These are phyloP conservation scores for Amphimallon solstitiale DNA, from an alignment of 2,888 invertebrate species.

Conservation along the genomic window DNA sequence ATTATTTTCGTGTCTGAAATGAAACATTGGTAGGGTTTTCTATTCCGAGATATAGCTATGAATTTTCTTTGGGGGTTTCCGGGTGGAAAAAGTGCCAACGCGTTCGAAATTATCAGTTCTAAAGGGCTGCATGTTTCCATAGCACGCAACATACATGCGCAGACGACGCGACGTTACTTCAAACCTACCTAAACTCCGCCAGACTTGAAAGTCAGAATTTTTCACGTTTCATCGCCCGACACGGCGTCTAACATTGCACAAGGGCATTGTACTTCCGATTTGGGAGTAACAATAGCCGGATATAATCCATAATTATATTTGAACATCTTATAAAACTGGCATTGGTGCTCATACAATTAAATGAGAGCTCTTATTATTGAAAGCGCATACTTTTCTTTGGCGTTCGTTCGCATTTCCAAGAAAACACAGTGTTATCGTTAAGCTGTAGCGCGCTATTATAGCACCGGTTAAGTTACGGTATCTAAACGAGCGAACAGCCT, in stretches of 20 bases:
- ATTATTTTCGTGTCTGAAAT: too few species aligned
- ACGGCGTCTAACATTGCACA: not conserved
- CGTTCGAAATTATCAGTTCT: not conserved
- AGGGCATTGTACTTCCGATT: slow-evolving; percentile 15
- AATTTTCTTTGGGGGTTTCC: not conserved
- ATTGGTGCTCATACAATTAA: not conserved
- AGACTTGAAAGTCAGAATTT: slow-evolving; percentile 28
- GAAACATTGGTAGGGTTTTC: too few species aligned
- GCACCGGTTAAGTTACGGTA: slow-evolving; percentile 50
- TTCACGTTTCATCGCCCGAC: slow-evolving; percentile 29
- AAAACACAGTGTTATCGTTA: slow-evolving; percentile 30
- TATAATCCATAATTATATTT: slow-evolving; percentile 3
- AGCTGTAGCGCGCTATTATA: slow-evolving; percentile 40
- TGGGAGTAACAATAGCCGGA: slow-evolving; percentile 18
- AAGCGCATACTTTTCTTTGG: slow-evolving; percentile 8
- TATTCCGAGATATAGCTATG: too few species aligned
- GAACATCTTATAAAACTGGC: not conserved
- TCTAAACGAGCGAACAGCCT: slow-evolving; percentile 42
- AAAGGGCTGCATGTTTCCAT: slow-evolving; percentile 6
- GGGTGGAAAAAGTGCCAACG: not conserved
- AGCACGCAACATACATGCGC: slow-evolving; percentile 32
- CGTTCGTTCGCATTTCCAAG: slow-evolving; percentile 26
- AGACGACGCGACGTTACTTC: slow-evolving; percentile 19
- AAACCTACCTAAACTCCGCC: slow-evolving; percentile 12
- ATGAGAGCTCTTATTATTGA: slow-evolving; percentile 5